phyloP scores from a whole-genome alignment of 2,797 vertebrate species.

The Jordanella pulchra region DNA sequence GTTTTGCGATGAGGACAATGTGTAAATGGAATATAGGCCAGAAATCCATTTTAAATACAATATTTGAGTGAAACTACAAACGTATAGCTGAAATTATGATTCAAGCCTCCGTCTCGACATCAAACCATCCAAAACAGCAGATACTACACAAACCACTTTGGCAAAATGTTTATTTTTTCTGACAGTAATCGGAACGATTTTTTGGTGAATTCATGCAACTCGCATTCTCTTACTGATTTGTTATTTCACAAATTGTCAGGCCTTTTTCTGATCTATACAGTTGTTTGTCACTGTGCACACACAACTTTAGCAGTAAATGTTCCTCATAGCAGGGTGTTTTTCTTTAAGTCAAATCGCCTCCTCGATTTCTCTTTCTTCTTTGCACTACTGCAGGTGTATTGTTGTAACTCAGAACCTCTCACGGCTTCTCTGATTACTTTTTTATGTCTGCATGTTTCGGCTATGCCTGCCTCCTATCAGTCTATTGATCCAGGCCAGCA shows the following conservation, averaged over 20 bases:
- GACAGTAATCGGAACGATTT: conserved; percentile 71
- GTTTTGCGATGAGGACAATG: conserved; percentile 32
- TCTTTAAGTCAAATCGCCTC: conserved; percentile 40
- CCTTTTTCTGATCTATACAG: conserved; percentile 61
- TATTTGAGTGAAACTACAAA: conserved; percentile 17
- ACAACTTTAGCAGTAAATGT: conserved; percentile 52
- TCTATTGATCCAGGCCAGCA: conserved; percentile 98
- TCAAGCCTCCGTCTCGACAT: conserved; percentile 39
- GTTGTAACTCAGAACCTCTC: conserved; percentile 38
- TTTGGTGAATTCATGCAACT: conserved; percentile 64
- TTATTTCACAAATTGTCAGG: conserved; percentile 41
- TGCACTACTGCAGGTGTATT: conserved; percentile 28
- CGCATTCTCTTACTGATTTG: conserved; percentile 44
- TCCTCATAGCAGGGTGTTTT: conserved; percentile 40
- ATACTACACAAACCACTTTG: conserved; percentile 54
- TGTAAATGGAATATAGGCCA: conserved; percentile 3
- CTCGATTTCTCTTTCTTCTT: conserved; percentile 21
- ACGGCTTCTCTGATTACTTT: conserved; percentile 46
- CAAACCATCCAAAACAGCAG: conserved; percentile 22
- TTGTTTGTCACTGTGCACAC: conserved; percentile 58
- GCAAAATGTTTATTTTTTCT: conserved; percentile 78
- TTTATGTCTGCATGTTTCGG: conserved; percentile 49
- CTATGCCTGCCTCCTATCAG: conserved; percentile 70
- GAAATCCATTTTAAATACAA: not conserved
- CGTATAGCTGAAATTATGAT: conserved; percentile 59